phyloP scores from a whole-genome alignment of 2,888 invertebrate genomes.

The Icerya purchasi region DNA sequence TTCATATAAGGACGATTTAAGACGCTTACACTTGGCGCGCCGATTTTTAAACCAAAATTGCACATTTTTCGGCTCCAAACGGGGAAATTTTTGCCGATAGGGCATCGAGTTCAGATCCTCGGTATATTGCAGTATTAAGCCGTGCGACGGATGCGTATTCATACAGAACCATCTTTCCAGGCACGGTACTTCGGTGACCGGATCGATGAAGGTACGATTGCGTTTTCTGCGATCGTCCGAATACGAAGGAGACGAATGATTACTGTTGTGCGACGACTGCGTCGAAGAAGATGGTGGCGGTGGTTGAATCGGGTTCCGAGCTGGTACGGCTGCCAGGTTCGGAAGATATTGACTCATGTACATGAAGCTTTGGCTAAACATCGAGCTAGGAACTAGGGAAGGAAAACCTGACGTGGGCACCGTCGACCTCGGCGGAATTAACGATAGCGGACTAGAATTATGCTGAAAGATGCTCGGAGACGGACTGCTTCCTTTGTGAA shows the following conservation, averaged over 20 bases:
- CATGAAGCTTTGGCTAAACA: slow-evolving; percentile 77
- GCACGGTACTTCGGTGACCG: slow-evolving; percentile 88
- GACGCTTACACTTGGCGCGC: slow-evolving; percentile 89
- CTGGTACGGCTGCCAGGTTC: slow-evolving; percentile 26
- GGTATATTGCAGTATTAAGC: slow-evolving; percentile 90
- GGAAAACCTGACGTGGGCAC: slow-evolving; percentile 33
- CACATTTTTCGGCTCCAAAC: slow-evolving; percentile 96
- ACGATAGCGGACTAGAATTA: slow-evolving; percentile 10
- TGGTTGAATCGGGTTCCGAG: slow-evolving; percentile 34
- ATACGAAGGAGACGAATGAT: slow-evolving; percentile 11
- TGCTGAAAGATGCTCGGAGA: slow-evolving; percentile 1
- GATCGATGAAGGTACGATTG: slow-evolving; percentile 96
- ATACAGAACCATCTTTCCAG: slow-evolving; percentile 89
- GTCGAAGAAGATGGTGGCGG: slow-evolving; percentile 7
- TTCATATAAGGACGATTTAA: slow-evolving; percentile 76
- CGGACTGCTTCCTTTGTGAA: slow-evolving; percentile 11
- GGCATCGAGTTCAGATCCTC: slow-evolving; percentile 92
- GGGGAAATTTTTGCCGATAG: slow-evolving; percentile 92
- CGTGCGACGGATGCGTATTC: slow-evolving; percentile 96
- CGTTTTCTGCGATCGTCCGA: slow-evolving; percentile 71
- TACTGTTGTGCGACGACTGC: slow-evolving; percentile 3
- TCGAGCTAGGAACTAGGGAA: slow-evolving; percentile 54
- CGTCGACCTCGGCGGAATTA: slow-evolving; percentile 7
- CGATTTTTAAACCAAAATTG: slow-evolving; percentile 99
- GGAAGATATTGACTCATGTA: slow-evolving; percentile 37